Evolutionary conservation across 2,888 invertebrate genomes (phyloP).

Genomic region (Anarsia innoxiella): DNA sequence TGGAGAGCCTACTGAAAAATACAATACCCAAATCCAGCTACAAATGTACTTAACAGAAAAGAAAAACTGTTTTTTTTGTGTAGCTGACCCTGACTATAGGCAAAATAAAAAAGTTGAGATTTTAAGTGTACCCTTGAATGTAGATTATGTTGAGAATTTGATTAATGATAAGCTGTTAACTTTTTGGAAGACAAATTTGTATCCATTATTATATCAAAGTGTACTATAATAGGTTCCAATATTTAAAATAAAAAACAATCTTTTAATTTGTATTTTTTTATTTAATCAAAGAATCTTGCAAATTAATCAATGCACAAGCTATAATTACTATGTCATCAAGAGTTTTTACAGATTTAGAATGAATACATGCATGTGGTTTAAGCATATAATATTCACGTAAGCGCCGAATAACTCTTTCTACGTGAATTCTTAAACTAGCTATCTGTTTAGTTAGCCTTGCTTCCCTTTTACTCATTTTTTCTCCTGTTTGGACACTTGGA

Average conservation of each 20-base stretch:
- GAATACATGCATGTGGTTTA: slow-evolving; percentile 18
- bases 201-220: slow-evolving; percentile 18
- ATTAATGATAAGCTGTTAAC: neutral
- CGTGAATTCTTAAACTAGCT: slow-evolving; percentile 21
- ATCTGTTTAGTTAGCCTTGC: too few species aligned
- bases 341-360: slow-evolving; percentile 10
- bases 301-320: slow-evolving; percentile 18
- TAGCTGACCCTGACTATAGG: slow-evolving; percentile 16
- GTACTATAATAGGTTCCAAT: neutral
- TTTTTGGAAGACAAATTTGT: slow-evolving; percentile 18
- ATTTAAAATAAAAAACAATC: neutral
- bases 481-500: slow-evolving; percentile 19
- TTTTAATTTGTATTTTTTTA: too few species aligned
- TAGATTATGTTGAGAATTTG: slow-evolving; percentile 13
- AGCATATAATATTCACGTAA: slow-evolving; percentile 21
- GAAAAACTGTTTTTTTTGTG: slow-evolving; percentile 19
- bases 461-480: slow-evolving; percentile 15
- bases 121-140: slow-evolving; percentile 6
- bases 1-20: slow-evolving; percentile 16
- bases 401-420: slow-evolving; percentile 20
- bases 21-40: too few species aligned
- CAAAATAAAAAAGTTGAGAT: slow-evolving; percentile 17
- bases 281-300: slow-evolving; percentile 14
- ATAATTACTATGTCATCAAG: slow-evolving; percentile 12
- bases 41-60: too few species aligned